Evolutionary conservation across 2,797 vertebrate genomes (phyloP).

Genomic region (Sciurus carolinensis): DNA sequence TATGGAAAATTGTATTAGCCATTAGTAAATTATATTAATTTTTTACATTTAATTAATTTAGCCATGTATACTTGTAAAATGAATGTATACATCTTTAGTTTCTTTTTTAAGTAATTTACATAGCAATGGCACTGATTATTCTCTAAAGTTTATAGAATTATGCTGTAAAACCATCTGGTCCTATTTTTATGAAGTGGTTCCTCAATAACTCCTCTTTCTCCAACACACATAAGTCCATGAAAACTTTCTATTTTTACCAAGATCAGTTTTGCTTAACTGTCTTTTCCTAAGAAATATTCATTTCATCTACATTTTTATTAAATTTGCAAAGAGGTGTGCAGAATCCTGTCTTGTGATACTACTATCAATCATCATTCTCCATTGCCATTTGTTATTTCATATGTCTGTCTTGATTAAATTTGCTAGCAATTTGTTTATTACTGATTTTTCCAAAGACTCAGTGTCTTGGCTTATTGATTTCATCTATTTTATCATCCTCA

Average conservation of each 20-base stretch:
- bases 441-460: background rate
- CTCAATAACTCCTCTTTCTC: background rate
- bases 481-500: background rate
- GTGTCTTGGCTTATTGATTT: background rate
- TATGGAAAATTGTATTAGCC: constrained; percentile 5
- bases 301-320: background rate
- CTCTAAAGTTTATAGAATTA: background rate
- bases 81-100: background rate
- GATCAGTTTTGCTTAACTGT: background rate
- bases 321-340: background rate
- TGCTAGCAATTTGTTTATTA: background rate
- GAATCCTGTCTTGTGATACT: background rate
- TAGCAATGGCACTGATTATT: background rate
- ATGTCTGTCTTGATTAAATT: background rate
- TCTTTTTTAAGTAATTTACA: background rate
- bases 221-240: background rate
- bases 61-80: background rate
- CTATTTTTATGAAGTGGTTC: background rate
- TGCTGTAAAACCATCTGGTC: background rate
- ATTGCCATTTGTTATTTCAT: background rate
- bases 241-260: background rate
- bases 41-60: constrained; percentile 18
- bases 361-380: background rate
- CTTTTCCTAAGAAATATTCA: background rate
- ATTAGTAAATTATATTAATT: background rate